Evolutionary conservation across 2,888 invertebrate genomes (phyloP).

Genomic region (Sepiola atlantica): DNA sequence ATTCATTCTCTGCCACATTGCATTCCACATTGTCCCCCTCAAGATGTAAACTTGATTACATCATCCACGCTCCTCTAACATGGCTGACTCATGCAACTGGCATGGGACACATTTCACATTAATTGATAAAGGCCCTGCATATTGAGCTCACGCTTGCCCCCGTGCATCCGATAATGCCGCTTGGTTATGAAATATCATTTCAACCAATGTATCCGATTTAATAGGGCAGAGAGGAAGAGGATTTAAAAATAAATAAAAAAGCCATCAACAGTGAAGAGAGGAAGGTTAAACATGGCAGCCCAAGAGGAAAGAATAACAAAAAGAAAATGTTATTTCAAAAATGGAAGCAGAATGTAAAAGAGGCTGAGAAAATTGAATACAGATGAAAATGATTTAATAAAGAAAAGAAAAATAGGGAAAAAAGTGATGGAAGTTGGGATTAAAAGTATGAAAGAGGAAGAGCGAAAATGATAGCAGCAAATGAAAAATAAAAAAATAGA

Average conservation of each 20-base stretch:
- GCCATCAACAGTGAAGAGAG: background rate
- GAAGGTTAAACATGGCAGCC: background rate
- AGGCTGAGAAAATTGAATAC: background rate
- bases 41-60: conserved; percentile 10
- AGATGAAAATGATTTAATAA: background rate
- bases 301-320: background rate
- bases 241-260: background rate
- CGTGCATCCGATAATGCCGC: background rate
- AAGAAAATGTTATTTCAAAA: background rate
- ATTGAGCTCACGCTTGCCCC: background rate
- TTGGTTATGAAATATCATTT: background rate
- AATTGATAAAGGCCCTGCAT: conserved; percentile 32
- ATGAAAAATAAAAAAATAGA: too few species aligned
- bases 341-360: background rate
- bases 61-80: background rate
- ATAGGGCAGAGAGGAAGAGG: background rate
- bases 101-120: conserved; percentile 32
- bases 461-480: too few species aligned
- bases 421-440: too few species aligned
- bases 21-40: conserved; percentile 32
- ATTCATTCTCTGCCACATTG: background rate
- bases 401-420: too few species aligned
- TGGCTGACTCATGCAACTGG: conserved; percentile 5
- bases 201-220: conserved; percentile 1
- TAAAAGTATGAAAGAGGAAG: too few species aligned